These are phyloP conservation scores for Yponomeuta cagnagella DNA, from an alignment of 2,888 invertebrate species.

Conservation along the genomic window DNA sequence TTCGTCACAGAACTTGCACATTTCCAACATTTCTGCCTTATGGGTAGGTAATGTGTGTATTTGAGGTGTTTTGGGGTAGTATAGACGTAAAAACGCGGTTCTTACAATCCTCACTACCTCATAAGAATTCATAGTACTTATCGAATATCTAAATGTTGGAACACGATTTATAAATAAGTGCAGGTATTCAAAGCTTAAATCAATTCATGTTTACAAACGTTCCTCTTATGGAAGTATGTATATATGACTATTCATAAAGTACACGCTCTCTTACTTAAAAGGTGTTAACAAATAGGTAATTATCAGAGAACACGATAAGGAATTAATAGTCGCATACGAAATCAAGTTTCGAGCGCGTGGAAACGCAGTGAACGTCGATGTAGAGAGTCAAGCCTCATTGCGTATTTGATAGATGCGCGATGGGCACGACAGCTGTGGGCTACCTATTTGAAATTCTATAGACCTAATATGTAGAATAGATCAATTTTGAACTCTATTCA, in stretches of 20 bases:
- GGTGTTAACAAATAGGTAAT: background rate
- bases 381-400: background rate
- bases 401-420: background rate
- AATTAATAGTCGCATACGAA: background rate
- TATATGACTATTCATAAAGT: background rate
- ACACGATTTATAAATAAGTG: too few species aligned
- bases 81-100: too few species aligned
- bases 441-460: background rate
- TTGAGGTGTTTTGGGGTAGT: too few species aligned
- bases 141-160: too few species aligned
- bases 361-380: background rate
- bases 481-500: too few species aligned
- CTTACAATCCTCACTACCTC: too few species aligned
- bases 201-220: background rate
- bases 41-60: too few species aligned
- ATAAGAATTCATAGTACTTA: too few species aligned
- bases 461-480: too few species aligned
- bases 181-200: too few species aligned
- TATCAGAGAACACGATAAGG: background rate
- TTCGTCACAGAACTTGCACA: too few species aligned
- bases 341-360: background rate
- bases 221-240: background rate
- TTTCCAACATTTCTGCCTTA: too few species aligned
- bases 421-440: conserved; percentile 1
- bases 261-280: background rate